Evolutionary conservation across 2,888 invertebrate species (phyloP), one percentile per base, ranked within the genome.

Genomic region (Spilosoma lubricipeda): DNA sequence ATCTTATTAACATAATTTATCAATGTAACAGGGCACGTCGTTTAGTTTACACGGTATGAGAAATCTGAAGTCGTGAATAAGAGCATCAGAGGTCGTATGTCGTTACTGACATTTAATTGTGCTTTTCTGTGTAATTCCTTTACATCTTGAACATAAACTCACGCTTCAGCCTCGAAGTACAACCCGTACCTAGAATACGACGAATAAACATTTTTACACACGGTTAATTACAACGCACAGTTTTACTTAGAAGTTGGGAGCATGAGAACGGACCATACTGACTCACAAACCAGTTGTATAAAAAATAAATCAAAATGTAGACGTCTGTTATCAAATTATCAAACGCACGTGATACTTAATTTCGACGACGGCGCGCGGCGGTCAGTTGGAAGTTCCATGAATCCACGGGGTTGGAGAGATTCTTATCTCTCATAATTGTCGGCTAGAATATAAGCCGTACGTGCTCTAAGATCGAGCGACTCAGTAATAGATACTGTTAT

Each of bases 261-360:
- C 94, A 94, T 94, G 94, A 88, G 94, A 94, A 93, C 83, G 78
- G 66, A 77, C 86, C 83, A 76, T 79, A 76, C 88, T 91, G 93
- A 92, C 88, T 93, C 92, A 92, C 82, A 84, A 91, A 91, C 93
- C 90, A 86, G 93, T 92, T 91, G 77, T 79, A 78, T 80, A 82
- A 78, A 87, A 90, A 91, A 95, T 94, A 95, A 95, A 95, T 95
- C 95, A 95, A 93, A 91, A 81, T 83, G 84, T 85, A 87, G 88
- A 86, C 90, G 63, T 87, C 90, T 89, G 95, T 95, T 95, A 95
- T 95, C 95, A 95, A 94, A 95, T 94, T 94, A 95, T 95, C 95
- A 94, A 93, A 92, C 89, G 90, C 94, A 95, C 95, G 95, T 94
- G 91, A 92, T 93, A 88, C 91, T 94, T 94, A 94, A 95, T 94